Evolutionary conservation across 1,140 invertebrate genomes (phyloP).

Genomic region (Drosophila asahinai): DNA sequence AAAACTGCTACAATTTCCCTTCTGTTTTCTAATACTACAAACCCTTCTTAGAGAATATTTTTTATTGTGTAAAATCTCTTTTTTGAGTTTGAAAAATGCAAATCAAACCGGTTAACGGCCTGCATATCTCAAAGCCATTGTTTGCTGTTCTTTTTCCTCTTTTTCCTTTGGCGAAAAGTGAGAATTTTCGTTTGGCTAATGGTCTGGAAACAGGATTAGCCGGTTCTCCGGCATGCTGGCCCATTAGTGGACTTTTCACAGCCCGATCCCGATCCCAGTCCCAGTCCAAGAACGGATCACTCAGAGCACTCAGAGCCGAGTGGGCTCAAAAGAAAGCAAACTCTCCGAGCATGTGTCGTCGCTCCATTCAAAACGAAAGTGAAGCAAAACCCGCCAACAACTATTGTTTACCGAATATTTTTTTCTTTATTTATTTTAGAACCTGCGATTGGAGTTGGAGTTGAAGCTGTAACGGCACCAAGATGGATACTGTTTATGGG

Average conservation of each 20-base stretch:
- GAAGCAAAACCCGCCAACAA: slow-evolving; percentile 44
- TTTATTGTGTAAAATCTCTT: not conserved
- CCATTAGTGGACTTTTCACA: slow-evolving; percentile 40
- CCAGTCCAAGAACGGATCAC: slow-evolving; percentile 38
- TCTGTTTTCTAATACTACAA: no score
- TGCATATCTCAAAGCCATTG: slow-evolving; percentile 36
- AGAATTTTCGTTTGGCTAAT: slow-evolving; percentile 70
- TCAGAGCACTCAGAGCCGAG: slow-evolving; percentile 14
- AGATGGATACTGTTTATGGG: slow-evolving; percentile 82
- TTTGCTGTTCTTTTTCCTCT: slow-evolving; percentile 39
- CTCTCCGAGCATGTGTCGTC: slow-evolving; percentile 11
- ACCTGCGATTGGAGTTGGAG: slow-evolving; percentile 19
- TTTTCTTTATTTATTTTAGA: slow-evolving; percentile 38
- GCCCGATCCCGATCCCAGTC: slow-evolving; percentile 12
- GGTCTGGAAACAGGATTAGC: slow-evolving; percentile 66
- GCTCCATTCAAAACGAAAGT: slow-evolving; percentile 53
- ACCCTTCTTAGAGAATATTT: not conserved
- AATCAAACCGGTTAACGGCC: slow-evolving; percentile 61
- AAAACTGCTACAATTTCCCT: no score
- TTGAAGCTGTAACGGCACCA: slow-evolving; percentile 25
- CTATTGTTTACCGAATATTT: slow-evolving; percentile 2
- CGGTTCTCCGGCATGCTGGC: slow-evolving; percentile 56
- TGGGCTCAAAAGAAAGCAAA: slow-evolving; percentile 59
- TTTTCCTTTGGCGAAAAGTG: slow-evolving; percentile 65
- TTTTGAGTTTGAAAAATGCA: slow-evolving; percentile 28